Conservation (phyloP, 1,140 invertebrate species). For the Campoletis sonorensis region DNA sequence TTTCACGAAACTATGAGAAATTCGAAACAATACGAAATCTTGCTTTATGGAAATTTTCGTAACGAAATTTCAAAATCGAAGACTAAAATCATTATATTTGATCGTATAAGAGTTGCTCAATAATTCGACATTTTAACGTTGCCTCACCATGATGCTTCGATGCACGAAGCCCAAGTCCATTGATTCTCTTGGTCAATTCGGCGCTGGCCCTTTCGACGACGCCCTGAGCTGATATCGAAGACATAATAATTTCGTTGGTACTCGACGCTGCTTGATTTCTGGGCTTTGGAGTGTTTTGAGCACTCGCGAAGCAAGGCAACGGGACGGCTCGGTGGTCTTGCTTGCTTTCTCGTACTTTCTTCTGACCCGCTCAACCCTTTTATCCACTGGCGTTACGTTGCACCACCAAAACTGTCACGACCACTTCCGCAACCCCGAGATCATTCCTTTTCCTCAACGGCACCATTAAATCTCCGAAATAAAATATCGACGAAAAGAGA, state of each 20-base stretch:
- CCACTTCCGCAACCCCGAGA: conserved; percentile 9
- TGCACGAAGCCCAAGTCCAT: conserved; percentile 86
- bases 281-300: background rate
- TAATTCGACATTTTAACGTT: background rate
- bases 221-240: conserved; percentile 85
- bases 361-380: conserved; percentile 35
- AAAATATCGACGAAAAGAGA: background rate
- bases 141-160: conserved; percentile 78
- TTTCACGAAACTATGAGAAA: background rate
- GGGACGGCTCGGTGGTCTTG: background rate
- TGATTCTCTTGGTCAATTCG: conserved; percentile 91
- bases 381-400: conserved; percentile 27
- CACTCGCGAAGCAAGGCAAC: background rate
- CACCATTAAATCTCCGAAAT: conserved; percentile 16
- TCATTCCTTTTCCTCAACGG: background rate
- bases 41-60: conserved; percentile 4
- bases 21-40: background rate
- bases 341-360: background rate
- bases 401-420: conserved; percentile 20
- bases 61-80: conserved; percentile 1
- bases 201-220: conserved; percentile 92
- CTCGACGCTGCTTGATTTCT: background rate
- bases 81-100: background rate
- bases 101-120: background rate
- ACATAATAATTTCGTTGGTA: conserved; percentile 64